Evolutionary conservation across 2,113 vertebrate genomes (phyloP).

Genomic region (Typhlomys cinereus): DNA sequence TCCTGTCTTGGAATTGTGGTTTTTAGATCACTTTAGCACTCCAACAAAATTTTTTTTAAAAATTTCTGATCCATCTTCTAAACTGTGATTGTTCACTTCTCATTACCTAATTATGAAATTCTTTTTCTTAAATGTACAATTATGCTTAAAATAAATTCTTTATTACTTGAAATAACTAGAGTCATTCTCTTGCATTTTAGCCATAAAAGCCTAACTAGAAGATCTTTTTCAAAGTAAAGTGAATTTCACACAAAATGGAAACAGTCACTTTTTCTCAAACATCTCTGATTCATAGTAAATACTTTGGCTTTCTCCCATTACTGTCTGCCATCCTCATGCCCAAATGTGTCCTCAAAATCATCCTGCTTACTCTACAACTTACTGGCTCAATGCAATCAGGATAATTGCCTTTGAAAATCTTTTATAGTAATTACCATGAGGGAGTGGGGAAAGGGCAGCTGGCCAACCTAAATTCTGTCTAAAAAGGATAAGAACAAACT

Average conservation of each 20-base stretch:
- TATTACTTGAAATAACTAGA: background rate
- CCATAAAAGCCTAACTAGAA: background rate
- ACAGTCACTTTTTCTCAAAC: background rate
- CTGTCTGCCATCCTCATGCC: background rate
- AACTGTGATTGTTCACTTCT: background rate
- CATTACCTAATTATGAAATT: background rate
- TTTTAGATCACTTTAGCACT: background rate
- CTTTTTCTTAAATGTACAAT: background rate
- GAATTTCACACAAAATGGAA: background rate
- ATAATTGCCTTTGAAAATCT: background rate
- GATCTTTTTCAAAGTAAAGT: background rate
- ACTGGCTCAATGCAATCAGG: background rate
- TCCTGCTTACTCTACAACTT: background rate
- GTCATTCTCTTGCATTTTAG: background rate
- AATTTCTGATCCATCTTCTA: background rate
- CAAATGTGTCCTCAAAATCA: background rate
- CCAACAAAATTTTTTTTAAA: background rate
- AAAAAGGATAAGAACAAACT: background rate
- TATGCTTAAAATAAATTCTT: conserved; percentile 1
- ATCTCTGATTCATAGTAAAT: background rate
- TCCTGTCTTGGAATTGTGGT: background rate
- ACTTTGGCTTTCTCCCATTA: background rate
- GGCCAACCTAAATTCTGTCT: background rate
- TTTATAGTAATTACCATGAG: background rate
- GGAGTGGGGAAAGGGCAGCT: background rate